These are phyloP conservation scores for Parasteatoda lunata DNA, from an alignment of 2,888 invertebrate species.

Conservation along the genomic window DNA sequence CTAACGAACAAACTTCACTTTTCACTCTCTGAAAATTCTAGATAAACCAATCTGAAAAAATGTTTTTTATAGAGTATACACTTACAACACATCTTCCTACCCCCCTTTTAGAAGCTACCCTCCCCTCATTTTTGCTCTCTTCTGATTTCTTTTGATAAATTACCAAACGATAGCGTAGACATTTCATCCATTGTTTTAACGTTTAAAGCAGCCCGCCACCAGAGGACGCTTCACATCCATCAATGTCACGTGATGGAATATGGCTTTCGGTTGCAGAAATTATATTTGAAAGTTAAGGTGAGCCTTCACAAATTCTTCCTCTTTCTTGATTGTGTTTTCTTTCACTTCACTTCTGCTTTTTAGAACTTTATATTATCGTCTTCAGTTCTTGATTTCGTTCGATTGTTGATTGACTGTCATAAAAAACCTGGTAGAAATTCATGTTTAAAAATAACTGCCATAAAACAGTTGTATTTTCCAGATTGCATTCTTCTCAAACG, in stretches of 20 bases:
- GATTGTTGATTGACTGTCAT: conserved; percentile 46
- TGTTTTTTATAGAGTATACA: conserved; percentile 63
- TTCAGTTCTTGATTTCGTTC: conserved; percentile 24
- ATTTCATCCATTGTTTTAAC: conserved; percentile 64
- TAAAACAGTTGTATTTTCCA: conserved; percentile 58
- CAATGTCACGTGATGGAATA: conserved; percentile 43
- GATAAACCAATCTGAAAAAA: conserved; percentile 64
- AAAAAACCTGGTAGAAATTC: neutral
- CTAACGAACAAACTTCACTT: conserved; percentile 32
- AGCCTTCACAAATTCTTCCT: conserved; percentile 2
- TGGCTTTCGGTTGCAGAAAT: conserved; percentile 63
- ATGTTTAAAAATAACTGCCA: conserved; percentile 26
- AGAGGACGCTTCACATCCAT: conserved; percentile 59
- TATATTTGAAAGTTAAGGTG: conserved; percentile 66
- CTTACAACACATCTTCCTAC: conserved; percentile 25
- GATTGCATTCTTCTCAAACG: conserved; percentile 36
- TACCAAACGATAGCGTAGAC: conserved; percentile 62
- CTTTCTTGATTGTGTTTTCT: neutral
- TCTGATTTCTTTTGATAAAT: conserved; percentile 59
- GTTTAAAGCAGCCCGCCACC: conserved; percentile 58
- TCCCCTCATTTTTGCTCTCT: neutral
- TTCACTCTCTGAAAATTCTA: conserved; percentile 13
- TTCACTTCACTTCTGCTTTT: conserved; percentile 17
- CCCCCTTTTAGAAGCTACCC: neutral
- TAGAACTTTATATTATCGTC: neutral